A percentile compares a stretch with the other conserved stretches of the same genome.
Evolutionary conservation across 2,113 vertebrate genomes (phyloP).

Genomic region (Aix galericulata): DNA sequence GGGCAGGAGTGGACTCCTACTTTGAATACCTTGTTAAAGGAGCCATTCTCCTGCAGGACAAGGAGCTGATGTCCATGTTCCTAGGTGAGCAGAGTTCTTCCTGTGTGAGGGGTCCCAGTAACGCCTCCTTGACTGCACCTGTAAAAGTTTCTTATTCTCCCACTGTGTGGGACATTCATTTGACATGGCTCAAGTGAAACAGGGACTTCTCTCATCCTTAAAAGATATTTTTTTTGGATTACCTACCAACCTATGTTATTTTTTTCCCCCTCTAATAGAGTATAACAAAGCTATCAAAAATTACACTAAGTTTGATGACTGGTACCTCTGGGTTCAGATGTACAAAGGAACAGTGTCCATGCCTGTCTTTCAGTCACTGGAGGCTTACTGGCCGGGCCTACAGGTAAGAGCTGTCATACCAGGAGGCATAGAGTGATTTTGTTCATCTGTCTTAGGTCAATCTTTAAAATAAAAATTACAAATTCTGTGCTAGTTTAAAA

Average conservation of each 20-base stretch:
- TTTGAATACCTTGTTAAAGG: conserved; percentile 98
- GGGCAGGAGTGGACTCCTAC: conserved; percentile 96
- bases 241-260: conserved; percentile 12
- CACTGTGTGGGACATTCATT: neutral
- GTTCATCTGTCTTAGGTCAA: neutral
- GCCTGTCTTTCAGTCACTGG: conserved; percentile 97
- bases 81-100: conserved; percentile 76
- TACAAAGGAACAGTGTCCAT: conserved; percentile 97
- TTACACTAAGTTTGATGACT: conserved; percentile 97
- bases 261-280: conserved; percentile 71
- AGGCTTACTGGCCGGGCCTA: conserved; percentile 97
- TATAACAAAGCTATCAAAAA: conserved; percentile 93
- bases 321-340: conserved; percentile 99
- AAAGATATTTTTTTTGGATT: neutral
- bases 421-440: neutral
- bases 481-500: neutral
- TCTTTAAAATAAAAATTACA: neutral
- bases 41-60: conserved; percentile 92
- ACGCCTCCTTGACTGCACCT: neutral
- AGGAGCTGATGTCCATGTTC: conserved; percentile 93
- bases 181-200: neutral
- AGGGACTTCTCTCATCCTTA: neutral
- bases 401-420: conserved; percentile 80
- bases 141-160: neutral
- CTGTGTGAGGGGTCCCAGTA: neutral